phyloP scores from a whole-genome alignment of 2,888 invertebrate species.

The Drosophila incognita region DNA sequence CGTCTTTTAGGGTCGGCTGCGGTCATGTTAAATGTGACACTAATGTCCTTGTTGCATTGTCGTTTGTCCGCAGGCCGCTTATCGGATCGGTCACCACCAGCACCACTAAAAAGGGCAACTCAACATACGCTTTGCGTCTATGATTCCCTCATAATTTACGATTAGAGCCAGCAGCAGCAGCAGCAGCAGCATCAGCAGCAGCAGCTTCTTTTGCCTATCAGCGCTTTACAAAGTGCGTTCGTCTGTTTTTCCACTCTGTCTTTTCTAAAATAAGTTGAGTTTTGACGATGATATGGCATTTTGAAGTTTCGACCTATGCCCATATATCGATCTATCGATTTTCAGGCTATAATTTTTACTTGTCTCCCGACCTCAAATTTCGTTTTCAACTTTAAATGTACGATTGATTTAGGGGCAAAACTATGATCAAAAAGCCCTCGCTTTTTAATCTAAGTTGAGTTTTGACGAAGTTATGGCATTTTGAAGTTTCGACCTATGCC shows the following conservation, averaged over 20 bases:
- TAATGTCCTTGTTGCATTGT: slow-evolving; percentile 79
- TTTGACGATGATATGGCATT: no score
- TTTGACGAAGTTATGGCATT: no score
- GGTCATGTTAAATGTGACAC: slow-evolving; percentile 78
- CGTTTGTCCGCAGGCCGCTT: slow-evolving; percentile 59
- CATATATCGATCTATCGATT: no score
- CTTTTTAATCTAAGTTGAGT: no score
- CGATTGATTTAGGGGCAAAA: no score
- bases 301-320: no score
- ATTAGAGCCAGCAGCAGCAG: slow-evolving; percentile 43
- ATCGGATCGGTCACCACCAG: slow-evolving; percentile 44
- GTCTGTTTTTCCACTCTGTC: slow-evolving; percentile 39
- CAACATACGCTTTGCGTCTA: slow-evolving; percentile 38
- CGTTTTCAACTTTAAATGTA: no score
- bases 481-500: no score
- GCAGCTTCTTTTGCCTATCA: slow-evolving; percentile 43
- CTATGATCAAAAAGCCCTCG: no score
- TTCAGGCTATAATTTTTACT: no score
- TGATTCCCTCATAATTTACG: slow-evolving; percentile 74
- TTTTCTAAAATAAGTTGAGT: background rate
- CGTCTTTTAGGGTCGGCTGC: slow-evolving; percentile 35
- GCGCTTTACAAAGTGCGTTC: slow-evolving; percentile 60
- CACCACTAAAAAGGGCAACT: background rate
- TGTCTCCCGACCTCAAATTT: no score
- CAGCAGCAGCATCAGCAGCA: background rate